These are phyloP conservation scores for Acanthisitta chloris DNA, from an alignment of 2,113 vertebrate species.

Conservation along the genomic window DNA sequence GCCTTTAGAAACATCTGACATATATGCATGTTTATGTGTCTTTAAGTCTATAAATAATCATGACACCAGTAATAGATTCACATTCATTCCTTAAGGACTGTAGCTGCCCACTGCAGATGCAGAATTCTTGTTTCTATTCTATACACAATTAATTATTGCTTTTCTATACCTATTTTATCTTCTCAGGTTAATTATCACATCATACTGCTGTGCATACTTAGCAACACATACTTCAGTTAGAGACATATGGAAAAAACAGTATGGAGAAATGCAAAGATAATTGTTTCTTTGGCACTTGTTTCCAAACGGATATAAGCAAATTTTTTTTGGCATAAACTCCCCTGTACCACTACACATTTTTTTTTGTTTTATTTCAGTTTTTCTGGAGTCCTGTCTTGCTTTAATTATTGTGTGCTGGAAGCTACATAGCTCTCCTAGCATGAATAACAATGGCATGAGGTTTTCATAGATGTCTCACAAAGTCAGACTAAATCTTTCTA, in stretches of 20 bases:
- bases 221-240: background rate
- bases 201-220: background rate
- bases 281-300: background rate
- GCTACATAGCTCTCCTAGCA: background rate
- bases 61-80: background rate
- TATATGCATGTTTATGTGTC: background rate
- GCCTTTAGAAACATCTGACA: background rate
- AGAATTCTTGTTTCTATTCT: background rate
- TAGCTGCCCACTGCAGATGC: background rate
- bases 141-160: background rate
- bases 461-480: background rate
- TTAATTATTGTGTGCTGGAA: constrained; percentile 10
- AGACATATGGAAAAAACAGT: background rate
- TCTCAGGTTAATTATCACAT: background rate
- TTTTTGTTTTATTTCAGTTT: background rate
- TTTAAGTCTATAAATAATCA: background rate
- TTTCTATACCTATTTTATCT: background rate
- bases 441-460: background rate
- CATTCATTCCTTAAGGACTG: background rate
- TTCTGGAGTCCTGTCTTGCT: background rate
- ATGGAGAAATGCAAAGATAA: background rate
- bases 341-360: background rate
- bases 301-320: background rate
- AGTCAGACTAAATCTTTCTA: background rate
- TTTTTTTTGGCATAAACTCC: background rate